Evolutionary conservation across 2,888 invertebrate genomes (phyloP).

Genomic region (Eutolmus rufibarbis): DNA sequence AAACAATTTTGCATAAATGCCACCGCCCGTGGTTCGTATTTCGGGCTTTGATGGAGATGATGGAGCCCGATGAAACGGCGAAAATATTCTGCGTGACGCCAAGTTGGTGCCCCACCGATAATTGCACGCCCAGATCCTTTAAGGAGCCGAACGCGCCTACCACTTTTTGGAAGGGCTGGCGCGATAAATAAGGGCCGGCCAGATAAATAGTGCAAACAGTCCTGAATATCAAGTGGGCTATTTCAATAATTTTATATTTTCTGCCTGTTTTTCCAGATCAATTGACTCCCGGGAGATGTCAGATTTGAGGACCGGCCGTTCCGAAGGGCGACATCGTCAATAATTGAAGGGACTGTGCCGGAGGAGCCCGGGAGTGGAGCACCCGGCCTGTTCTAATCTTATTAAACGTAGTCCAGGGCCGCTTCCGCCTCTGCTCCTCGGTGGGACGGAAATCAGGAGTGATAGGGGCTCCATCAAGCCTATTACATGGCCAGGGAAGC

Average conservation of each 20-base stretch:
- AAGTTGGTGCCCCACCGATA: neutral
- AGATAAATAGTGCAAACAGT: conserved; percentile 8
- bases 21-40: neutral
- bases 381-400: conserved; percentile 1
- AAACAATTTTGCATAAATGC: conserved; percentile 23
- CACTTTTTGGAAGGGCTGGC: neutral
- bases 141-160: neutral
- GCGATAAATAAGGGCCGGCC: neutral
- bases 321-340: conserved; percentile 9
- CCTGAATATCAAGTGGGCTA: conserved; percentile 14
- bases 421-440: neutral
- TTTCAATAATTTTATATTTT: conserved; percentile 37
- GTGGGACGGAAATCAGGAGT: neutral
- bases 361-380: neutral
- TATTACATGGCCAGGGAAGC: neutral
- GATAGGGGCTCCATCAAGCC: conserved; percentile 6
- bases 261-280: conserved; percentile 31
- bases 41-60: neutral
- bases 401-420: conserved; percentile 17
- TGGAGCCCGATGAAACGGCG: neutral
- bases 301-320: neutral
- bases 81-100: neutral
- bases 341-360: conserved; percentile 24
- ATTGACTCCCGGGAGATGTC: neutral
- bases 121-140: neutral